A percentile compares a stretch with the other conserved stretches of the same genome.
Conservation (phyloP, 1,140 invertebrate species). For the Gonatopus flavifemur region DNA sequence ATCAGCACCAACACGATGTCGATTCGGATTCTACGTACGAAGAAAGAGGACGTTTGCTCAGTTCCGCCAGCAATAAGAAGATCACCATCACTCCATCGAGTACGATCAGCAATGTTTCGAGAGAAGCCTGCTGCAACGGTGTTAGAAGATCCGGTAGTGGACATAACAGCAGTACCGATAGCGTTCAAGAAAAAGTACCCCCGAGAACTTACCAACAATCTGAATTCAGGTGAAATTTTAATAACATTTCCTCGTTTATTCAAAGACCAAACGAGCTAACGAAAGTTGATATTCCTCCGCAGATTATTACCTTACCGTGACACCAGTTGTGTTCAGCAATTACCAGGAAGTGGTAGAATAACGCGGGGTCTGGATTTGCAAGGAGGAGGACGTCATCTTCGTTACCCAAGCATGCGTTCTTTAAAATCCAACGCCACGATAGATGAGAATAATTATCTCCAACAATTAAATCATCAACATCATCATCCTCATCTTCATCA, state of each 20-base stretch:
- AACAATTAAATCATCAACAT: too few relatives aligned
- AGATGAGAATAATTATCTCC: too few relatives aligned
- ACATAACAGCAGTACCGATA: constrained; percentile 32
- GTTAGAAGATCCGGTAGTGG: constrained; percentile 16
- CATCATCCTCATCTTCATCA: constrained; percentile 18
- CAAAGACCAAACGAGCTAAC: background rate
- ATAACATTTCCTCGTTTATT: background rate
- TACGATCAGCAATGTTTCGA: constrained; percentile 7
- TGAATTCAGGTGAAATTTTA: background rate
- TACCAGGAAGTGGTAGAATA: constrained; percentile 10
- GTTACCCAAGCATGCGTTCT: constrained; percentile 43
- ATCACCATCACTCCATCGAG: constrained; percentile 22
- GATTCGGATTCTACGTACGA: constrained; percentile 39
- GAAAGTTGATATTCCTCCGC: too few relatives aligned
- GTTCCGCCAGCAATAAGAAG: constrained; percentile 18
- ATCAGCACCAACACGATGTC: constrained; percentile 22
- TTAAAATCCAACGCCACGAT: constrained; percentile 36
- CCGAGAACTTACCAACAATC: constrained; percentile 4
- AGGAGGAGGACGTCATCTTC: constrained; percentile 20
- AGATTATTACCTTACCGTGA: constrained; percentile 10
- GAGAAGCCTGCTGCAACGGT: constrained; percentile 14
- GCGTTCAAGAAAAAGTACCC: constrained; percentile 29
- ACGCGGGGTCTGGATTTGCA: constrained; percentile 27
- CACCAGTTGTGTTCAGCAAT: background rate
- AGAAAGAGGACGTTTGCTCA: constrained; percentile 37